Evolutionary conservation across 2,113 vertebrate genomes (phyloP), one percentile per base, ranked within the genome.

Genomic region (Ciconia maguari): DNA sequence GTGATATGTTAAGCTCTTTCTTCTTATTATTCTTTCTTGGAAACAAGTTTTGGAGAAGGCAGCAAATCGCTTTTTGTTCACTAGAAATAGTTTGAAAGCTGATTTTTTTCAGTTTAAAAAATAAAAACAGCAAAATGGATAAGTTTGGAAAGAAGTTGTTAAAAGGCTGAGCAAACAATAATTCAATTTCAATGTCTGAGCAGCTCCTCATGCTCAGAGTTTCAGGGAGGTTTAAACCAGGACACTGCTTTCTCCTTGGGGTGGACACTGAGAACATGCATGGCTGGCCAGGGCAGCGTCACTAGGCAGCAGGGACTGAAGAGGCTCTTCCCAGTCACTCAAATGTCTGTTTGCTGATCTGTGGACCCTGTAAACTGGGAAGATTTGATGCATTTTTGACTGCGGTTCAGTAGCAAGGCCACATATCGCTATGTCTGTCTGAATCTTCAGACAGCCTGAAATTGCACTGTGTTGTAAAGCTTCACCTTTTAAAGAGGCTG

Each of bases 291-390:
- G 69, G 60, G 55, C 68, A 92, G 71, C 64, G 75, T 54, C 32
- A 15, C 32, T 9, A 46, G 46, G 42, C 0, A 0, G 24, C 30
- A 70, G 62, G 16, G 62, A 30, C 16, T 0, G 0, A 60, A 19
- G 4, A 29, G 49, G 54, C n/a, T 38, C 21, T 34, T 83, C 29
- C 58, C 76, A 58, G 55, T 44, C 83, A 81, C 16, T 74, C 71
- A 77, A 32, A n/a, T 4, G 4, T 57, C 69, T 66, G 14, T 38
- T 60, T 80, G 64, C 48, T 84, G 51, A 29, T 25, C 65, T 66
- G 26, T 32, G 20, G 54, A 44, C n/a, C 17, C 55, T 64, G 42
- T 32, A n/a, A 94, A 71, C 51, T 25, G 48, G 29, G 32, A 62
- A 55, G n/a, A 71, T 49, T 70, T 71, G 72, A 55, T 54, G 24